Base-by-base conservation (phyloP, 2,113 vertebrate species). In the Myotis brandtii region DNA sequence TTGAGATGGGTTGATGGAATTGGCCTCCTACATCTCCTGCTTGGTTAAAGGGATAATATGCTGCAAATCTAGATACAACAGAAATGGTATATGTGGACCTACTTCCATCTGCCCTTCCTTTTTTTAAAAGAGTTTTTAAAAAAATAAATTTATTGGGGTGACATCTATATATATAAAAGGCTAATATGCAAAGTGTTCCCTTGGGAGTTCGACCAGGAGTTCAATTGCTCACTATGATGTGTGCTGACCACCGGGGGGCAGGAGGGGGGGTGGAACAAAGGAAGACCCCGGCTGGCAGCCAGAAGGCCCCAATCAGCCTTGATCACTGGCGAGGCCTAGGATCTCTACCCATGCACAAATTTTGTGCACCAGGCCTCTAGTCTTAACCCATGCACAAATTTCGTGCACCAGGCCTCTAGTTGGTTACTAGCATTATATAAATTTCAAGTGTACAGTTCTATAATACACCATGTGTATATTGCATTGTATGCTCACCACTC, bases 21-120 rank as follows among this genome's bases (percentile, higher is more conserved):
- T 16, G 40, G 46, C n/a, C 34, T 40, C 56, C 40, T 89, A 11
- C 40, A 40, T 34, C 50, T 30, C 21, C 54, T n/a, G 10, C 59
- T 0, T 5, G 25, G 59, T 20, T 59, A 17, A 34, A 32, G 34
- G 40, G 43, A 2, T 34, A 18, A 23, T 1, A 1, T 6, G 6
- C 40, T 27, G 1, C 30, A 56, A 81, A 86, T 30, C 5, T 16
- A 54, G 43, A 6, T 20, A 64, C 20, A 54, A 32, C n/a, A 50
- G 30, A 50, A 89, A 34, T 83, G 40, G 6, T 20, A 27, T 20
- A 27, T 5, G 50, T 23, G 9, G 64, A 86, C 25, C 13, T 75
- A 32, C 54, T 23, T 18, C 18, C 10, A 23, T 25, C 32, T 54
- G 11, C 30, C 5, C 37, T 46, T 92, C 73, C 52, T 77, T 86